These are phyloP conservation scores for Hydropsyche betteni DNA, from an alignment of 2,888 invertebrate genomes.

Conservation along the genomic window DNA sequence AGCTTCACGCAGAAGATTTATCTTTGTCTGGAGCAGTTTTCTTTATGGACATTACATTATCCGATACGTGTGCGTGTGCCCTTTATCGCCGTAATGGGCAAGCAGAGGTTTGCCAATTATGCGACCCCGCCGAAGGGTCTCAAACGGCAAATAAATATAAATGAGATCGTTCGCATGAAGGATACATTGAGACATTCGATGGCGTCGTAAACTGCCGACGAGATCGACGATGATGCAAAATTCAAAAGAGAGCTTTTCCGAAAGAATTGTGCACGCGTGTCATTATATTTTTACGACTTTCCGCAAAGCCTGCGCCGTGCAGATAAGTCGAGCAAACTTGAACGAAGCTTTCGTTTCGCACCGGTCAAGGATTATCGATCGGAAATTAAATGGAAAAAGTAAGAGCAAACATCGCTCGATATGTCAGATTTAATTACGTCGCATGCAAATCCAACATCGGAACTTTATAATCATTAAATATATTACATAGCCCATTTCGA, in stretches of 20 bases:
- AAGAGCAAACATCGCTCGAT: background rate
- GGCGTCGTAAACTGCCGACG: background rate
- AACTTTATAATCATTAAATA: too few relatives aligned
- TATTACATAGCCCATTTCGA: too few relatives aligned
- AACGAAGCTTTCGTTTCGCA: background rate
- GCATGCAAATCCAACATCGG: background rate
- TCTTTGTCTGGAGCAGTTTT: conserved; percentile 20
- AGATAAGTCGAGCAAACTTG: too few relatives aligned
- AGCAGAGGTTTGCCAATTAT: conserved; percentile 7
- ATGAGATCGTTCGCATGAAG: conserved; percentile 20
- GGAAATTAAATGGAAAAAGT: background rate
- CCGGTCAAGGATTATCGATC: conserved; percentile 14
- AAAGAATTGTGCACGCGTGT: too few relatives aligned
- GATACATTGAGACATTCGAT: conserved; percentile 5
- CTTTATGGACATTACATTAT: conserved; percentile 17
- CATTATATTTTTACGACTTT: too few relatives aligned
- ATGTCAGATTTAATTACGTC: conserved; percentile 2
- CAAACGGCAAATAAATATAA: conserved; percentile 25
- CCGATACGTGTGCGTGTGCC: background rate
- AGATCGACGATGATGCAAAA: too few relatives aligned
- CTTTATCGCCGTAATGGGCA: conserved; percentile 7
- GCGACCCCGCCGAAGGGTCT: conserved; percentile 1
- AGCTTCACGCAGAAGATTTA: conserved; percentile 11
- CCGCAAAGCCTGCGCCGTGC: too few relatives aligned
- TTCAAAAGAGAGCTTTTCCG: too few relatives aligned